Conservation (phyloP, 2,797 vertebrate species). For the Melanotaenia maccullochi region DNA sequence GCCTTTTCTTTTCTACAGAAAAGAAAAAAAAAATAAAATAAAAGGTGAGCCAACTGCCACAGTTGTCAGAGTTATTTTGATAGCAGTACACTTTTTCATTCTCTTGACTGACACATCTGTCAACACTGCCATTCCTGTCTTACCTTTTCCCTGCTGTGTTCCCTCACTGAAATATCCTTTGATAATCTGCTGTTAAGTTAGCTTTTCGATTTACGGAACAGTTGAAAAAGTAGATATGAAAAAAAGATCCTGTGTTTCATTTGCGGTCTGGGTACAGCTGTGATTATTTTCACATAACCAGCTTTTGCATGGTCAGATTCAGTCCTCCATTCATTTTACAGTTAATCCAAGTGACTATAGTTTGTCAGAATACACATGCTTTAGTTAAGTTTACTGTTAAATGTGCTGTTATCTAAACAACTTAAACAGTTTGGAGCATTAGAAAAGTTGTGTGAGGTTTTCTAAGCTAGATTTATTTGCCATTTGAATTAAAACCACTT, state of each 20-base stretch:
- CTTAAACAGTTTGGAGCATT: background rate
- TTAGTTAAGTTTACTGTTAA: background rate
- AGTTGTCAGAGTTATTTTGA: constrained; percentile 63
- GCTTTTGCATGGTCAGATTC: constrained; percentile 29
- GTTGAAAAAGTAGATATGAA: constrained; percentile 35
- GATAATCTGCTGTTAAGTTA: constrained; percentile 63
- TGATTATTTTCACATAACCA: constrained; percentile 44
- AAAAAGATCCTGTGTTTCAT: constrained; percentile 25
- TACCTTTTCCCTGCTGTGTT: constrained; percentile 60
- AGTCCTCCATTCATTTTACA: constrained; percentile 18
- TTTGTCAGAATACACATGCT: background rate
- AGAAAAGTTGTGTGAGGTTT: background rate
- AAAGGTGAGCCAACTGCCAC: constrained; percentile 28
- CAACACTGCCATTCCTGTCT: constrained; percentile 57
- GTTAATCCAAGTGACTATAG: constrained; percentile 16
- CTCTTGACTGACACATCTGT: constrained; percentile 72
- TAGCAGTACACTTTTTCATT: constrained; percentile 39
- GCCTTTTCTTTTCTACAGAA: constrained; percentile 21
- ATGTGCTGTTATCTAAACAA: background rate
- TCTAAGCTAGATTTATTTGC: constrained; percentile 13
- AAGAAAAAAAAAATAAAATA: constrained; percentile 30
- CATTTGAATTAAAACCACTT: background rate
- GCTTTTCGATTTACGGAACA: constrained; percentile 44
- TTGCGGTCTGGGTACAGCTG: constrained; percentile 44
- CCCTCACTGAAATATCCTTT: constrained; percentile 62